Evolutionary conservation across 2,888 invertebrate species (phyloP), one percentile per base, ranked within the genome.

Genomic region (Steromphala cineraria): DNA sequence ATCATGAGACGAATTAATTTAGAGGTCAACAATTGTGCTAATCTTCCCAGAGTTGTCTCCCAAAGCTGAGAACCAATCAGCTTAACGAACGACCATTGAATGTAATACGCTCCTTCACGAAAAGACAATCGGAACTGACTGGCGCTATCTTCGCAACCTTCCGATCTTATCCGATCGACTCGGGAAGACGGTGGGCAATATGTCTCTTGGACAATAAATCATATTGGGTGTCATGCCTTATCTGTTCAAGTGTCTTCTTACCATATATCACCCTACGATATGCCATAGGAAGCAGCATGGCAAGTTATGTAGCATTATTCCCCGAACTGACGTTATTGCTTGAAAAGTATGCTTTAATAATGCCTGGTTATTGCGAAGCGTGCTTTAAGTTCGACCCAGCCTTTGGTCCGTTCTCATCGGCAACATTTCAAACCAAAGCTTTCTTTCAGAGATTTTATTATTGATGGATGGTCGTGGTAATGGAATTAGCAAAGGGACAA

Each of bases 401-500:
- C 28, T 62, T 17, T 17, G 71, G 19, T 21, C 46, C 10, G 7
- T 40, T 53, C 21, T 17, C 24, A 67, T 67, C 36, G n/a, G 46
- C 52, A 46, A 40, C 19, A 46, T 46, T 52, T 19, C 31, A 55
- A 36, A 40, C 21, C 71, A 28, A 53, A 53, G 46, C 75, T 79
- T 80, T 82, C 78, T 81, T 46, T 31, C 67, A 40, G 52, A 55
- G 76, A 82, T 85, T 76, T 81, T 77, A 80, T 81, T 82, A 80
- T 74, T 46, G 53, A 53, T 71, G 53, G 67, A 75, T 21, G 77
- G 53, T 36, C 46, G 36, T 24, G 53, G 80, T 81, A 84, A 84
- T 82, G 36, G 28, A 77, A 84, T 85, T 84, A 78, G 24, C 19
- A 19, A 24, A 62, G 79, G 67, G 80, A 82, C 83, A 81, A 82